These are phyloP conservation scores for Oxygymnocypris stewartii DNA, from an alignment of 2,113 vertebrate species.

Conservation along the genomic window DNA sequence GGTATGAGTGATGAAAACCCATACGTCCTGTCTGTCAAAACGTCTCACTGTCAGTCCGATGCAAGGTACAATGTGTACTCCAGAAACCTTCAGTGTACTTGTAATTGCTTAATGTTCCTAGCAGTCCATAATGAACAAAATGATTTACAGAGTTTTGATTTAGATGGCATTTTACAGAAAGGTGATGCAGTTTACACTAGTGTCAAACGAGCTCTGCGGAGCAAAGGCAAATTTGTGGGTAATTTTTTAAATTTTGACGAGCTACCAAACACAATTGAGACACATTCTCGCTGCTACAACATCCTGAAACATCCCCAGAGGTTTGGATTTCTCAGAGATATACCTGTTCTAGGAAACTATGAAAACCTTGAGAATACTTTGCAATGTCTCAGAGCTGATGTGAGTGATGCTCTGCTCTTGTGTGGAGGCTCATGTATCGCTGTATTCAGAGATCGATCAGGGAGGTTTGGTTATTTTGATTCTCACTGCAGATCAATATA, in stretches of 20 bases:
- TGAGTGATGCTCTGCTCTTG: neutral
- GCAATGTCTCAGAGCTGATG: neutral
- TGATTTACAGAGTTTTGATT: neutral
- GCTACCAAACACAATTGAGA: neutral
- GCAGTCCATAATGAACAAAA: neutral
- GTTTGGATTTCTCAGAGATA: slow-evolving; percentile 3
- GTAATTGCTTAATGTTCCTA: slow-evolving; percentile 7
- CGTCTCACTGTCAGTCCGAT: slow-evolving; percentile 20
- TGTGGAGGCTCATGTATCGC: neutral
- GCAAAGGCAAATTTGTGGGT: neutral
- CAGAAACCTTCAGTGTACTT: slow-evolving; percentile 28
- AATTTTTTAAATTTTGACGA: slow-evolving; percentile 22
- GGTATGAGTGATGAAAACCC: no score
- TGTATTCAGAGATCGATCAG: neutral
- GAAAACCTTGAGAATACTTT: neutral
- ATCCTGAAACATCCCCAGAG: neutral
- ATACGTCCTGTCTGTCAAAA: neutral
- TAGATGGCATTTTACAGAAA: neutral
- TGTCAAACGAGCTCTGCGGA: neutral
- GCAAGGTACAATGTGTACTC: neutral
- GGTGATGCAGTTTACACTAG: neutral
- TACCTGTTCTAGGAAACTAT: neutral
- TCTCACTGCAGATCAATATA: slow-evolving; percentile 1
- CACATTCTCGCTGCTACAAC: neutral
- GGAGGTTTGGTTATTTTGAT: slow-evolving; percentile 11